Conservation (phyloP, 1,140 invertebrate genomes). For the Pogonognathellus flavescens region DNA sequence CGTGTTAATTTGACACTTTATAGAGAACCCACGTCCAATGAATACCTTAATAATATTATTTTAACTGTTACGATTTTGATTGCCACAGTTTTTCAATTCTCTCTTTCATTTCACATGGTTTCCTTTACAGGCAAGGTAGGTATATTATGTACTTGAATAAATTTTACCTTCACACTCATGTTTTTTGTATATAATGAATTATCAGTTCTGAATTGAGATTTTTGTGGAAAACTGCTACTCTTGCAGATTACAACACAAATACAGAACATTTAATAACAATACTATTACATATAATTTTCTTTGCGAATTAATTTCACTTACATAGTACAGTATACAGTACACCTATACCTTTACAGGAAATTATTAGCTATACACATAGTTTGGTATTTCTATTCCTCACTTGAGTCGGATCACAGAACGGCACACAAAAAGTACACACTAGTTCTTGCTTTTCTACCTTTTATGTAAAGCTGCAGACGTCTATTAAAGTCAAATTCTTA, state of each 20-base stretch:
- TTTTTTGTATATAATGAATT: background rate
- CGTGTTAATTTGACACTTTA: background rate
- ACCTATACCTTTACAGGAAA: background rate
- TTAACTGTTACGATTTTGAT: too few relatives aligned
- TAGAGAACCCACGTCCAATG: too few relatives aligned
- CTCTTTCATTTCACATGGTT: too few relatives aligned
- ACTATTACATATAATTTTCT: background rate
- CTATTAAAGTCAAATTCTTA: too few relatives aligned
- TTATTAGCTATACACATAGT: background rate
- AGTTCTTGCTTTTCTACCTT: background rate
- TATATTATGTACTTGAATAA: too few relatives aligned
- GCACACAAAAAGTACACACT: slow-evolving; percentile 13
- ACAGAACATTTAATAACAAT: background rate
- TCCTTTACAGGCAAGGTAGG: too few relatives aligned
- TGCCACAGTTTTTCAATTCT: too few relatives aligned
- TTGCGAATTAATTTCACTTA: background rate
- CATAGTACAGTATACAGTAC: background rate
- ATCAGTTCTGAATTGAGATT: slow-evolving; percentile 5
- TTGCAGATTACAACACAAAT: background rate
- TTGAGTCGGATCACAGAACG: slow-evolving; percentile 27
- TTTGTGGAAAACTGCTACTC: background rate
- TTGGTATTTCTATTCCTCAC: background rate
- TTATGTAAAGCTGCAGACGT: too few relatives aligned
- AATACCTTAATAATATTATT: too few relatives aligned
- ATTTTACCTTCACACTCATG: background rate